phyloP scores from a whole-genome alignment of 2,113 vertebrate species.

The Passerina amoena region DNA sequence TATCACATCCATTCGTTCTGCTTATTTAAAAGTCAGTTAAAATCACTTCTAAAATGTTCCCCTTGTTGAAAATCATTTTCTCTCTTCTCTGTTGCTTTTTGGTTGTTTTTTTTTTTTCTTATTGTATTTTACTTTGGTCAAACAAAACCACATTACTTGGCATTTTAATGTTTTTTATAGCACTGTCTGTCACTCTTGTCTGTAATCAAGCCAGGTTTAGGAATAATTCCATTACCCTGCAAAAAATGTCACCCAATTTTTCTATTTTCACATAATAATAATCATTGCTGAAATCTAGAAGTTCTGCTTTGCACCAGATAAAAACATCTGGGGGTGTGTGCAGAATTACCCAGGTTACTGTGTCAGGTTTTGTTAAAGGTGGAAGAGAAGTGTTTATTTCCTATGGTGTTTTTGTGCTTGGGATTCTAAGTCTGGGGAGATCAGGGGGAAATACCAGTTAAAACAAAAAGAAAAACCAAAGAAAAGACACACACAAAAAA shows the following conservation, averaged over 20 bases:
- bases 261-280: background rate
- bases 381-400: background rate
- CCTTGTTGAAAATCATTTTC: background rate
- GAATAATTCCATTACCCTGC: background rate
- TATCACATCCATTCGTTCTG: background rate
- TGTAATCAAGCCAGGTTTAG: background rate
- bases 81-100: background rate
- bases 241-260: background rate
- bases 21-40: constrained; percentile 16
- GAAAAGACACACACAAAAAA: background rate
- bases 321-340: background rate
- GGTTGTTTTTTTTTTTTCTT: background rate
- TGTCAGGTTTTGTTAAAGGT: background rate
- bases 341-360: background rate
- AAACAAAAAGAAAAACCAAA: background rate
- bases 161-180: background rate
- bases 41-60: background rate
- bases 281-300: background rate
- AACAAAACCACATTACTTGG: background rate
- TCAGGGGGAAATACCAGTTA: background rate
- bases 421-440: background rate
- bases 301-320: background rate
- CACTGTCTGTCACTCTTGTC: background rate
- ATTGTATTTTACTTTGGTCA: background rate
- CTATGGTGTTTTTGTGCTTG: background rate